Percentiles rank a stretch among this genome's conserved stretches.
Conservation (phyloP, 2,888 invertebrate species). For the Melanostoma scalare region DNA sequence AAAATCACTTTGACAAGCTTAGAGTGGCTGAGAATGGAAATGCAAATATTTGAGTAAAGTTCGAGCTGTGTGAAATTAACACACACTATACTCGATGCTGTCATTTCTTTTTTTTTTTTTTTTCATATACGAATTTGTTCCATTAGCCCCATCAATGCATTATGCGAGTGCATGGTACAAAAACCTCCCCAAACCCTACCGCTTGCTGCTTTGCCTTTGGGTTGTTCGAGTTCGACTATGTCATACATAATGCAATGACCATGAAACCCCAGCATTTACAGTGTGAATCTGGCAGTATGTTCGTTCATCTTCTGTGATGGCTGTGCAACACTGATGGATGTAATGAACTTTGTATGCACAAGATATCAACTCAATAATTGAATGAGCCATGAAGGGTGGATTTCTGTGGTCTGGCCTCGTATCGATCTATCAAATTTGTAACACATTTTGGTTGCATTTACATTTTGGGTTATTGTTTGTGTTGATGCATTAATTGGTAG, state of each 20-base stretch:
- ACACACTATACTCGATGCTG: not conserved
- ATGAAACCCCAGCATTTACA: not conserved
- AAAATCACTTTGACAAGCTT: slow-evolving; percentile 16
- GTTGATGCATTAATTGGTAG: not conserved
- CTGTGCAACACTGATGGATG: not conserved
- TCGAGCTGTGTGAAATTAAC: slow-evolving; percentile 17
- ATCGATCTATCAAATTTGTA: not conserved
- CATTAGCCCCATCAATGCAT: not conserved
- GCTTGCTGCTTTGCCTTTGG: not conserved
- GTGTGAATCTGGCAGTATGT: no score
- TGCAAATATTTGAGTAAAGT: slow-evolving; percentile 34
- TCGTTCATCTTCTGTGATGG: no score
- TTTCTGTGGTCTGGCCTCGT: not conserved
- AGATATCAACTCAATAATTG: not conserved
- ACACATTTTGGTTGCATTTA: not conserved
- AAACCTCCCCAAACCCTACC: not conserved
- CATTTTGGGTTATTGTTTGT: not conserved
- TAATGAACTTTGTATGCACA: not conserved
- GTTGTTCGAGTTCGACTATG: not conserved
- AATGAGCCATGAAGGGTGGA: not conserved
- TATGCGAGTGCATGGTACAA: not conserved
- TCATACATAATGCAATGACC: not conserved
- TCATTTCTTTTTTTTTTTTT: not conserved
- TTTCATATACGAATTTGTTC: not conserved
- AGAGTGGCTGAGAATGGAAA: slow-evolving; percentile 13